These are phyloP conservation scores for Macrosteles quadrilineatus DNA, from an alignment of 1,140 invertebrate species.

Conservation along the genomic window DNA sequence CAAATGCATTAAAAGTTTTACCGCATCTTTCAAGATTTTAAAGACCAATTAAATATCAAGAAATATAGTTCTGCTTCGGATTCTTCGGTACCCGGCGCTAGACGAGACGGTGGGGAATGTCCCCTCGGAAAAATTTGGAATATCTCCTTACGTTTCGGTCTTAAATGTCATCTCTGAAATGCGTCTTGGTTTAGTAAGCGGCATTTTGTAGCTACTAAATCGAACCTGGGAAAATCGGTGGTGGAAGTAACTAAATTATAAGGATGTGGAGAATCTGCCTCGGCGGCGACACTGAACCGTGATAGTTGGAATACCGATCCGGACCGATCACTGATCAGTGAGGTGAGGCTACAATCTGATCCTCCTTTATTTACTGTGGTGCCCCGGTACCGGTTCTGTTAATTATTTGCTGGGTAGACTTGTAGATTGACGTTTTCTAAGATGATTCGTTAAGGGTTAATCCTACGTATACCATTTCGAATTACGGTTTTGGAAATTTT, in stretches of 20 bases:
- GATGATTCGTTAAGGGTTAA: too few species aligned
- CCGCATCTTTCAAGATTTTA: too few species aligned
- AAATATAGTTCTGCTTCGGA: too few species aligned
- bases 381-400: neutral
- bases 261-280: neutral
- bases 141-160: neutral
- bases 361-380: slow-evolving; percentile 4
- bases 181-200: slow-evolving; percentile 1
- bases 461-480: too few species aligned
- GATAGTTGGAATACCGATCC: slow-evolving; percentile 13
- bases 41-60: too few species aligned
- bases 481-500: too few species aligned
- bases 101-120: neutral
- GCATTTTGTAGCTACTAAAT: neutral
- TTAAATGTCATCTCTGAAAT: slow-evolving; percentile 6
- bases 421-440: too few species aligned
- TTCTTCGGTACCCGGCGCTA: too few species aligned
- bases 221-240: neutral
- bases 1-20: too few species aligned
- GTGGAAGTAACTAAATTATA: slow-evolving; percentile 7
- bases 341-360: neutral
- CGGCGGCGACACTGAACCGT: neutral
- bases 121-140: neutral
- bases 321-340: too few species aligned
- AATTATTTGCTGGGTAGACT: neutral